Evolutionary conservation across 1,140 invertebrate species (phyloP).

Genomic region (Neodiprion virginianus): DNA sequence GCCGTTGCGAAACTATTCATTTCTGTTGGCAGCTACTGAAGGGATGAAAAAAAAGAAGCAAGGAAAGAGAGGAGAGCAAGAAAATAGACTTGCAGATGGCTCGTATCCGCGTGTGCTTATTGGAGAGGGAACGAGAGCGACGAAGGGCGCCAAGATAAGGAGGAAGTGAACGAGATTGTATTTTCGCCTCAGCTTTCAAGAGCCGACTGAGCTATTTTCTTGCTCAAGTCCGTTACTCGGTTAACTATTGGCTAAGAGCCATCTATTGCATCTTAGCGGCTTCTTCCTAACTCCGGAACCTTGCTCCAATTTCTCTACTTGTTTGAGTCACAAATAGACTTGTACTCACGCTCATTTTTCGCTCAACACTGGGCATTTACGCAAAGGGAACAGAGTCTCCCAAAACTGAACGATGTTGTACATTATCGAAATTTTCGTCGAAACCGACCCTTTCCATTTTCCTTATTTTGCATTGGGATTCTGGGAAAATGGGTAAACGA

Average conservation of each 20-base stretch:
- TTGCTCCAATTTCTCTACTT: conserved; percentile 60
- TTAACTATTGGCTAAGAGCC: conserved; percentile 54
- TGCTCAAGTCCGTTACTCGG: conserved; percentile 51
- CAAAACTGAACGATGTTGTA: too few relatives aligned
- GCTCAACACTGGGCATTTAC: too few relatives aligned
- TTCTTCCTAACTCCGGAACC: conserved; percentile 61
- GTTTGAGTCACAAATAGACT: conserved; percentile 2
- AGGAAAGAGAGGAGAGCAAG: background rate
- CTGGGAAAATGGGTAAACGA: too few relatives aligned
- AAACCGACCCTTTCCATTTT: too few relatives aligned
- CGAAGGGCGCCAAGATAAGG: conserved; percentile 24
- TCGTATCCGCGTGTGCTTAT: background rate
- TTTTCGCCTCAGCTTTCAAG: conserved; percentile 18
- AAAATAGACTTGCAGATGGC: too few relatives aligned
- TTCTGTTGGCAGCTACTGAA: background rate
- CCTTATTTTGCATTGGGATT: too few relatives aligned
- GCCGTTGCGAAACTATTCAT: background rate
- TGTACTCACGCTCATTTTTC: too few relatives aligned
- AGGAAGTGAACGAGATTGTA: background rate
- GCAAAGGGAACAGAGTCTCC: too few relatives aligned
- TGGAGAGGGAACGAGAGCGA: conserved; percentile 16
- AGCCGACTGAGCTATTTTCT: conserved; percentile 54
- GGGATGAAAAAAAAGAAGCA: background rate
- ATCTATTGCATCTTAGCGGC: conserved; percentile 58
- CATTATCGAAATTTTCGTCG: too few relatives aligned